Evolutionary conservation across 2,797 vertebrate genomes (phyloP).

Genomic region (Anomalospiza imberbis): DNA sequence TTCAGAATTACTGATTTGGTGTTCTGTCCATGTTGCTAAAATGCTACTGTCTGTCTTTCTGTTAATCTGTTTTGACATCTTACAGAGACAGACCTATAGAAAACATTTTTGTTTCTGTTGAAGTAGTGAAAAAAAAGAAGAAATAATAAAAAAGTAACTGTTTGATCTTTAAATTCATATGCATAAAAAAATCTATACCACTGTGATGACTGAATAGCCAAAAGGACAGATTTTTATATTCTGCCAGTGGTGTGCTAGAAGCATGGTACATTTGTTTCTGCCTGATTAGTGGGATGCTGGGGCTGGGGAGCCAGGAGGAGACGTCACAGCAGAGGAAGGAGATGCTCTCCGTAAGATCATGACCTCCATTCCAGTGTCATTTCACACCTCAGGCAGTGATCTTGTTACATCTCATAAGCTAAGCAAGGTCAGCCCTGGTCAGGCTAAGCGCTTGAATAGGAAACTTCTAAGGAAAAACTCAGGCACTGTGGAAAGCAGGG

Average conservation of each 20-base stretch:
- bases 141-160: background rate
- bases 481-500: background rate
- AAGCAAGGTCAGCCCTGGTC: conserved; percentile 64
- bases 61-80: background rate
- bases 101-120: background rate
- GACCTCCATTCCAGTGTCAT: conserved; percentile 67
- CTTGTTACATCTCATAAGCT: conserved; percentile 62
- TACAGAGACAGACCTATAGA: background rate
- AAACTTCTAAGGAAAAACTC: conserved; percentile 51
- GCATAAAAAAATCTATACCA: background rate
- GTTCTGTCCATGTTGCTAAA: conserved; percentile 31
- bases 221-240: conserved; percentile 29
- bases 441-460: conserved; percentile 51
- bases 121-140: background rate
- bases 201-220: background rate
- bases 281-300: conserved; percentile 21
- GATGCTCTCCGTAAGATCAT: conserved; percentile 31
- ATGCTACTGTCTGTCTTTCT: background rate
- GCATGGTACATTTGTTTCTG: background rate
- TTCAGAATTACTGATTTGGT: background rate
- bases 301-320: conserved; percentile 13
- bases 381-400: conserved; percentile 67
- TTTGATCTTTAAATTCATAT: conserved; percentile 28
- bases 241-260: conserved; percentile 14
- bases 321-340: background rate